Evolutionary conservation across 2,888 invertebrate genomes (phyloP).

Genomic region (Cosmia pyralina): DNA sequence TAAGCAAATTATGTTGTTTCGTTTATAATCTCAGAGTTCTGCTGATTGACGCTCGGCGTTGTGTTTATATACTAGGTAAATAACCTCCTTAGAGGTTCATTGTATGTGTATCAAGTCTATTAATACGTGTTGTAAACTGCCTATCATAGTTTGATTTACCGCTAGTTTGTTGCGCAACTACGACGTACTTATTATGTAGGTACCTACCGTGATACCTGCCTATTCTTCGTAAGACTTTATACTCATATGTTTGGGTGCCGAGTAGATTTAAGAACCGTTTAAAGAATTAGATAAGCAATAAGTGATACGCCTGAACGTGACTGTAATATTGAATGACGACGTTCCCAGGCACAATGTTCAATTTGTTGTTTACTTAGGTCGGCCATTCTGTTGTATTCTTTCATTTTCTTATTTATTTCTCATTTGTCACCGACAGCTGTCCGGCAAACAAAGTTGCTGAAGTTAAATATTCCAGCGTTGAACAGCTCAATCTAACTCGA

Average conservation of each 20-base stretch:
- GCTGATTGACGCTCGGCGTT: background rate
- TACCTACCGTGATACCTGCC: too few relatives aligned
- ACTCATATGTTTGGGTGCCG: background rate
- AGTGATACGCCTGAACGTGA: conserved; percentile 5
- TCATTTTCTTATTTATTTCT: conserved; percentile 36
- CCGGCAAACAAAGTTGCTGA: conserved; percentile 37
- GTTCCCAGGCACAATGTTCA: background rate
- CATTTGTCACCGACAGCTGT: conserved; percentile 47
- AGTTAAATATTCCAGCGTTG: conserved; percentile 46
- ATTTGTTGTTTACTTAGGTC: background rate
- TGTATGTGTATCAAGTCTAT: conserved; percentile 3
- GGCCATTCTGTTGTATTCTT: background rate
- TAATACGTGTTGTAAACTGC: background rate
- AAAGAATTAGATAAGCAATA: background rate
- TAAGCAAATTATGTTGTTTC: conserved; percentile 49
- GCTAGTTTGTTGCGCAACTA: conserved; percentile 6
- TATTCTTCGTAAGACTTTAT: background rate
- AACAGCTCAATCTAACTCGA: conserved; percentile 58
- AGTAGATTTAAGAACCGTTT: conserved; percentile 11
- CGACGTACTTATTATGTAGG: background rate
- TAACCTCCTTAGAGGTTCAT: conserved; percentile 37
- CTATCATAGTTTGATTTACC: conserved; percentile 7
- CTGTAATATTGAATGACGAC: conserved; percentile 1
- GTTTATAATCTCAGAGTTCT: conserved; percentile 22
- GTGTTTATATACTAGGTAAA: background rate